Base-by-base conservation (phyloP, 2,888 invertebrate species). In the Crematogaster levior region DNA sequence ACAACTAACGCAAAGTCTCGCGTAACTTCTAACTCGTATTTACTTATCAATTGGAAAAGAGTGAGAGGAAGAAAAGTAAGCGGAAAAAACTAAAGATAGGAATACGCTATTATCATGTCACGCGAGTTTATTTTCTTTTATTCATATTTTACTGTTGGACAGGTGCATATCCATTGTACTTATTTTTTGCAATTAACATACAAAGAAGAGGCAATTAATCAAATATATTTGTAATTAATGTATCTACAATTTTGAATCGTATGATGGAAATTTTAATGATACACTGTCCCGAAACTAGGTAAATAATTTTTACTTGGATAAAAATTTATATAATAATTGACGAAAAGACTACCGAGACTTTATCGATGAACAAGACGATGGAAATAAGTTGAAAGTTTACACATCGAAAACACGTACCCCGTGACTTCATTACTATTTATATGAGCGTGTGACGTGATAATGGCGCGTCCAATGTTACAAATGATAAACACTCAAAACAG, bases 1-100 rank as follows among this genome's bases (percentile, higher is more conserved):
- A 61, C 53, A 83, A 84, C 30, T 81, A 63, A 48, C 24, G 40
- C 40, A 18, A 60, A 75, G 72, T 72, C 72, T 72, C 77, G 77
- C 77, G 77, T 79, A 70, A 70, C 30, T 79, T 53, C 70, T 56
- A 68, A 24, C 30, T 53, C 70, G 56, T 70, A 21, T 70, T 77
- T 68, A 66, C 30, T 53, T 68, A 77, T 70, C 24, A 30, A 15
- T 63, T 53, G 40, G 15, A 65, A 46, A 2, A 60, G 21, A 43
- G 9, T 30, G 30, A 51, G 51, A 65, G 7, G 21, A 10, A 56
- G 37, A 43, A n/a, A 53, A 43, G 7, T 37, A 75, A 43, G 34
- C 24, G 27, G 0, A 27, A 51, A 12, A 30, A 24, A 27, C 10
- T 37, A 48, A 46, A 46, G 12, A 24, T 34, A 70, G 56, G 48